These are phyloP conservation scores for Cyphomyrmex costatus DNA, from an alignment of 1,140 invertebrate species.

Conservation along the genomic window DNA sequence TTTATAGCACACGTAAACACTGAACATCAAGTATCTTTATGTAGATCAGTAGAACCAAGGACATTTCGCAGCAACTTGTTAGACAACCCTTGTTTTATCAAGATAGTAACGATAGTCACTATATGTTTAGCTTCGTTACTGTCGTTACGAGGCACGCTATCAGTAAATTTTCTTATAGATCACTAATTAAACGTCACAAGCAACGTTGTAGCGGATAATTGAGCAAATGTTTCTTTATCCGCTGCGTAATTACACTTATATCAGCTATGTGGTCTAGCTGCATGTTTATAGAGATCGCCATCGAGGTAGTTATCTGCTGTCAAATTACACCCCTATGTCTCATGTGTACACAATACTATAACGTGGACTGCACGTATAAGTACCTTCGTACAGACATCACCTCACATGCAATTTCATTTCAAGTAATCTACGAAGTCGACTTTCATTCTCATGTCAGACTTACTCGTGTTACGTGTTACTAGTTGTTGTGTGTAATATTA, in stretches of 20 bases:
- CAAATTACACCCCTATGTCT: constrained; percentile 46
- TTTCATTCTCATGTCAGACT: background rate
- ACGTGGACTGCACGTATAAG: background rate
- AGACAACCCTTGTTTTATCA: background rate
- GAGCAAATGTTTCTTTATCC: background rate
- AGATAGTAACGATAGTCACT: background rate
- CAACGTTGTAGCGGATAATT: constrained; percentile 16
- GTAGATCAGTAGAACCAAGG: constrained; percentile 27
- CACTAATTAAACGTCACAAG: constrained; percentile 34
- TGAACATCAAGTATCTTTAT: background rate
- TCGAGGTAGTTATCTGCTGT: constrained; percentile 62
- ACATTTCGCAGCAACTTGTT: background rate
- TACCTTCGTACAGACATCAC: background rate
- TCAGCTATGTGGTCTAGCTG: constrained; percentile 36
- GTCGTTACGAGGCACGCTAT: background rate
- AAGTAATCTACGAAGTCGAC: background rate
- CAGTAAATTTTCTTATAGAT: constrained; percentile 61
- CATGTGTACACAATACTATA: background rate
- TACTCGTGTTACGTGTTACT: background rate
- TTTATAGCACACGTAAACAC: background rate
- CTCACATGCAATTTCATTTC: background rate
- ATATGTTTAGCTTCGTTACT: background rate
- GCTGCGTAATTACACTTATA: constrained; percentile 31
- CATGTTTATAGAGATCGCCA: constrained; percentile 57
- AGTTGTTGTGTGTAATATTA: background rate